Evolutionary conservation across 23 tunicate genomes (phyloP), one percentile per base, ranked within the genome.

Genomic region (Trididemnum miniatum): DNA sequence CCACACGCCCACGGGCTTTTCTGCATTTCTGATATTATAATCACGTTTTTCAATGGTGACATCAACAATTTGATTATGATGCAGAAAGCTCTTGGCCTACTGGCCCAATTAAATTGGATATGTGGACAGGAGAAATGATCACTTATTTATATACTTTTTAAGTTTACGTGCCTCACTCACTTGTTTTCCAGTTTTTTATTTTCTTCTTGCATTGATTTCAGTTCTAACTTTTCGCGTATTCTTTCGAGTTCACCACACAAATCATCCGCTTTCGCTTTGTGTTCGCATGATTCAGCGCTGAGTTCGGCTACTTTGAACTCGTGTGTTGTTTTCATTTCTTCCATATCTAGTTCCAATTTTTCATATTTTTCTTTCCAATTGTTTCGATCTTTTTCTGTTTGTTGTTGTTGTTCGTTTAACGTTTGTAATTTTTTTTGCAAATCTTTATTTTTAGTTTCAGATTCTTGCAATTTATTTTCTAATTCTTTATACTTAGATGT

Each of bases 181-280:
- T 63, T 80, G 44, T 93, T 93, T 80, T 84, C 93, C 15, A 26
- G 32, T 69, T 57, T 65, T 67, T 88, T 88, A 31, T 66, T 63
- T 81, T 93, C 98, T 84, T 93, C 93, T 37, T 93, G 98, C 83
- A 65, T 88, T n/a, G 98, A 85, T 67, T 93, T 93, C 24, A 93
- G 37, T 76, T 93, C 98, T 52, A 93, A 62, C 74, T 67, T 80
- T 64, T 93, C 98, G 4, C 87, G 80, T 59, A 93, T 36, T 39
- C 93, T 80, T n/a, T 66, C 84, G 0, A 93, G 72, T 65, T 88
- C 89, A 0, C 80, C 69, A 31, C 59, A 27, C 5, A 35, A 31
- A 23, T 84, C 93, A 25, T 88, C 92, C 9, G 76, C 80, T 25
- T 54, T 32, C 49, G 89, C 90, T 28, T 85, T 62, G 24, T 93